Percentiles rank a stretch among this genome's conserved stretches.
Evolutionary conservation across 2,888 invertebrate genomes (phyloP).

Genomic region (Agrochola lychnidis): DNA sequence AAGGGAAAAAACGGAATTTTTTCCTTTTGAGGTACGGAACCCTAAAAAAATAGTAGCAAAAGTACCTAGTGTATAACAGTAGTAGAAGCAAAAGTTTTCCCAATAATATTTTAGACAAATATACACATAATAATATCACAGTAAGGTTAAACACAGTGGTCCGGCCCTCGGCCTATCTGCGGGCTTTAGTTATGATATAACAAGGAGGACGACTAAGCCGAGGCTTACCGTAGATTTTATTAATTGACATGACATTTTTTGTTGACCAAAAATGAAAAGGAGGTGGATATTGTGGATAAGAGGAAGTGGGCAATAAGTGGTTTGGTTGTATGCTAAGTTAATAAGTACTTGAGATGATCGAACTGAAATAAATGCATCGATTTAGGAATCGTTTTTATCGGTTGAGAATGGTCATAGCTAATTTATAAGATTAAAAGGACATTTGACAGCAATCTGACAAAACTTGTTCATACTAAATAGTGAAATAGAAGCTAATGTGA

Average conservation of each 20-base stretch:
- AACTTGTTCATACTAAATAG: not conserved
- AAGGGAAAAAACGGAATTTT: too few relatives aligned
- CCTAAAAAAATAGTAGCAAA: too few relatives aligned
- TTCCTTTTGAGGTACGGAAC: too few relatives aligned
- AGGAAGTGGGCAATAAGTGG: not conserved
- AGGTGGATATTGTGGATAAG: not conserved
- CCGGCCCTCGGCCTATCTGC: slow-evolving; percentile 69
- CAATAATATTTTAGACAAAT: slow-evolving; percentile 24
- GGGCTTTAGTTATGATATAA: slow-evolving; percentile 87
- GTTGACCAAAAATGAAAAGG: slow-evolving; percentile 42
- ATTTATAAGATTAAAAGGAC: not conserved
- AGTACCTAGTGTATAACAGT: too few relatives aligned
- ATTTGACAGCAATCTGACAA: not conserved
- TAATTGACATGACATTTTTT: slow-evolving; percentile 88
- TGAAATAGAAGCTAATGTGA: not conserved
- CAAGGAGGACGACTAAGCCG: slow-evolving; percentile 85
- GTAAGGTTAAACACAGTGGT: slow-evolving; percentile 13
- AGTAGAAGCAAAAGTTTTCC: too few relatives aligned
- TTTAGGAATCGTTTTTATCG: not conserved
- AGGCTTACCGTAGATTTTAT: slow-evolving; percentile 85
- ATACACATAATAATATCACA: not conserved
- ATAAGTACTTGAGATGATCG: not conserved
- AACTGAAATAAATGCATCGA: not conserved
- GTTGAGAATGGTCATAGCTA: not conserved
- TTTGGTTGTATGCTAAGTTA: not conserved